Percentiles rank a stretch among this genome's conserved stretches.
Evolutionary conservation across 2,888 invertebrate genomes (phyloP).

Genomic region (Drosophila histrio): DNA sequence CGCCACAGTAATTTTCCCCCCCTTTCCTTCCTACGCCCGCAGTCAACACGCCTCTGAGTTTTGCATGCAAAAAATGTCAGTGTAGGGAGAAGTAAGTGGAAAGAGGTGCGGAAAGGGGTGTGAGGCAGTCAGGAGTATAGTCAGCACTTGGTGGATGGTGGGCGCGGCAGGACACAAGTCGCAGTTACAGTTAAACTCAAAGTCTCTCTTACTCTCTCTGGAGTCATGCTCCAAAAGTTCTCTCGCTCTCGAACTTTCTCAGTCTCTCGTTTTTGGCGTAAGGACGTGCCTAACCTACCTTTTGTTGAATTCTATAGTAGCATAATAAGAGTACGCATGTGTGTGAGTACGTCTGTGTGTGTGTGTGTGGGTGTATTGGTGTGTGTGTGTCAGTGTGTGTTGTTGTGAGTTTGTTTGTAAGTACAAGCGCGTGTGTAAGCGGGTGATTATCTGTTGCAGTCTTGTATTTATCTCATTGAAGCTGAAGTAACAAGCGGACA

Average conservation of each 20-base stretch:
- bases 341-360: conserved; percentile 5
- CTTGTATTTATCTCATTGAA: conserved; percentile 73
- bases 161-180: conserved; percentile 64
- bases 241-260: conserved; percentile 10
- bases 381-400: conserved; percentile 21
- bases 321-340: conserved; percentile 44
- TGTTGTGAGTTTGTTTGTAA: conserved; percentile 16
- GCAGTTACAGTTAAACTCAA: conserved; percentile 19
- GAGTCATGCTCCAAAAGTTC: neutral
- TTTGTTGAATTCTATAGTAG: conserved; percentile 73
- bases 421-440: conserved; percentile 56
- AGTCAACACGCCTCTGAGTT: conserved; percentile 60
- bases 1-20: neutral
- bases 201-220: neutral
- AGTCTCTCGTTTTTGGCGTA: conserved; percentile 32
- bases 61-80: conserved; percentile 51
- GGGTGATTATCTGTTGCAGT: conserved; percentile 81
- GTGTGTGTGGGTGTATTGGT: conserved; percentile 6
- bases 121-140: conserved; percentile 20
- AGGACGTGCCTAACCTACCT: conserved; percentile 81
- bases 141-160: conserved; percentile 48
- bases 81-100: neutral
- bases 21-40: neutral
- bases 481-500: conserved; percentile 38
- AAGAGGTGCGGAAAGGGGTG: neutral